A percentile compares a stretch with the other conserved stretches of the same genome.
Conservation (phyloP, 2,797 vertebrate genomes). For the Betta splendens region DNA sequence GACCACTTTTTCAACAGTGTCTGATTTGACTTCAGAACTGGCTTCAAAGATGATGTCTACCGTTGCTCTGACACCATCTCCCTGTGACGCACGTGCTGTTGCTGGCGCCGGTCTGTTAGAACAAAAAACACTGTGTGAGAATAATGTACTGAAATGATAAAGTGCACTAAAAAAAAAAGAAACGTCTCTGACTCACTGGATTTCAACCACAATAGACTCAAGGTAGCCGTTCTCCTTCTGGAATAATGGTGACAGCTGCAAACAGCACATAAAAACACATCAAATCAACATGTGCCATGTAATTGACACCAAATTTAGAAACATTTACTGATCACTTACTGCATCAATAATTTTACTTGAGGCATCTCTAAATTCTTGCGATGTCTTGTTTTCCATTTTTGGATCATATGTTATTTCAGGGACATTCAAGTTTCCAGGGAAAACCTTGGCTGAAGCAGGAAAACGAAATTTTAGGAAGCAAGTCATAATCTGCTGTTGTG, state of each 20-base stretch:
- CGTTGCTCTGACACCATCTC: background rate
- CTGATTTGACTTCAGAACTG: fast-evolving
- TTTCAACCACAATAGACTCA: conserved; percentile 12
- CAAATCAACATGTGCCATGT: background rate
- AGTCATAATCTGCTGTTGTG: background rate
- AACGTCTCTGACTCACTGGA: conserved; percentile 41
- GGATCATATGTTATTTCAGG: fast-evolving
- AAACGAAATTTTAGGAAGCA: conserved; percentile 9
- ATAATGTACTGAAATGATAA: background rate
- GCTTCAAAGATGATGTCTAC: conserved; percentile 40
- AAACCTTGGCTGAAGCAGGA: conserved; percentile 63
- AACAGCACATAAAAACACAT: background rate
- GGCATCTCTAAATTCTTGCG: fast-evolving
- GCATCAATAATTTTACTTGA: fast-evolving
- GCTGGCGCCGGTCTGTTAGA: fast-evolving
- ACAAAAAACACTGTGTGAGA: conserved; percentile 12
- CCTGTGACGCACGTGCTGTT: fast-evolving
- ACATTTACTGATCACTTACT: conserved; percentile 38
- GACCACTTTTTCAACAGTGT: fast-evolving
- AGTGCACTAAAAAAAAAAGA: background rate
- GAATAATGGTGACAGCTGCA: fast-evolving
- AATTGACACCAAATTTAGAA: background rate
- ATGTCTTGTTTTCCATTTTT: fast-evolving
- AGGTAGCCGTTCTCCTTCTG: fast-evolving
- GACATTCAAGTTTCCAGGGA: conserved; percentile 31